A percentile compares a stretch with the other conserved stretches of the same genome.
Conservation (phyloP, 92 coral and sea anemone species). For the Siderastrea radians region DNA sequence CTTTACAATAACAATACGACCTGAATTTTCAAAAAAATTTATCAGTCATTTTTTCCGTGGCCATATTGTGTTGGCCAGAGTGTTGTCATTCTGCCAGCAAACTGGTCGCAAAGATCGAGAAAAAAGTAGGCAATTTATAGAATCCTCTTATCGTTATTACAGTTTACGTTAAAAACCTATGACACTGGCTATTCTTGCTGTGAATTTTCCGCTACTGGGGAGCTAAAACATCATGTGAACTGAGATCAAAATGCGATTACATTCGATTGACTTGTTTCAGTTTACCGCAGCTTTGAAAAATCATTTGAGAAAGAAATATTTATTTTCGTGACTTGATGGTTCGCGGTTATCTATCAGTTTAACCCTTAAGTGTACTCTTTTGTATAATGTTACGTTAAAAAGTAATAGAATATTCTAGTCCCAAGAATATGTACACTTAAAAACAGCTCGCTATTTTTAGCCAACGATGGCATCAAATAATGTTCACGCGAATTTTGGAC, state of each 20-base stretch:
- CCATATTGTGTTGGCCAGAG: slow-evolving; percentile 10
- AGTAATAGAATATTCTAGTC: slow-evolving; percentile 67
- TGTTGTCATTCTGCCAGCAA: slow-evolving; percentile 9
- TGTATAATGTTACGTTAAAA: slow-evolving; percentile 82
- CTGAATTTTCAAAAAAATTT: background rate
- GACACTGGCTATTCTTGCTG: background rate
- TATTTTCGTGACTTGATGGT: slow-evolving; percentile 71
- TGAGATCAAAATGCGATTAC: background rate
- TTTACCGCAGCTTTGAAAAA: slow-evolving; percentile 13
- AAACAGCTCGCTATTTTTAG: slow-evolving; percentile 55
- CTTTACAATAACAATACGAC: slow-evolving; percentile 1
- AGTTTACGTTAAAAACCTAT: slow-evolving; percentile 1
- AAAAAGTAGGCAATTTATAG: slow-evolving; percentile 13
- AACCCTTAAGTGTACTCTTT: slow-evolving; percentile 74
- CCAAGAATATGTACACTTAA: slow-evolving; percentile 51
- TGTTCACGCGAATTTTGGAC: slow-evolving; percentile 37
- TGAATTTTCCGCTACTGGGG: background rate
- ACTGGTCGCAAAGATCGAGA: slow-evolving; percentile 30
- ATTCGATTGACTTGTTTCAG: background rate
- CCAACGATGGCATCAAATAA: slow-evolving; percentile 25
- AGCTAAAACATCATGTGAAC: background rate
- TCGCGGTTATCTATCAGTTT: slow-evolving; percentile 72
- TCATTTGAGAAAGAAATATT: slow-evolving; percentile 38
- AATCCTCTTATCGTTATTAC: background rate
- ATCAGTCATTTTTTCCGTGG: background rate